Conservation (phyloP, 2,113 vertebrate species). For the Scortum barcoo region DNA sequence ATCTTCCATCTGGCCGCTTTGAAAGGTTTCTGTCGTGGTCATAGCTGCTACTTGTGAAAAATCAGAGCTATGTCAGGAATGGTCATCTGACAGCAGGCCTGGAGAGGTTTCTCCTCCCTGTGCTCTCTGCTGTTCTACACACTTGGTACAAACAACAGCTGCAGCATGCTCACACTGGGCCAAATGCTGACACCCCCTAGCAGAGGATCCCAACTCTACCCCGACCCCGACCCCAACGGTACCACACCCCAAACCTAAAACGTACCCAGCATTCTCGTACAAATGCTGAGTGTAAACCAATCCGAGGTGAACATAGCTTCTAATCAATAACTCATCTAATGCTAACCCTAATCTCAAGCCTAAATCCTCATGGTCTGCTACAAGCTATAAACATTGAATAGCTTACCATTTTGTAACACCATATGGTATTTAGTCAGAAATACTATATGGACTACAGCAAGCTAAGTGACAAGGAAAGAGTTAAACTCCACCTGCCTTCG, state of each 20-base stretch:
- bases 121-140: conserved; percentile 61
- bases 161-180: conserved; percentile 69
- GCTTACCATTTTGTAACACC: not conserved
- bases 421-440: conserved; percentile 18
- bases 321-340: conserved; percentile 11
- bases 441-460: not conserved
- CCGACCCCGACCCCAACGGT: no score
- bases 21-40: conserved; percentile 63
- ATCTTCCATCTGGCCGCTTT: conserved; percentile 62
- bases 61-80: conserved; percentile 78
- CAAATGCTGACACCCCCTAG: conserved; percentile 71
- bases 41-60: conserved; percentile 73
- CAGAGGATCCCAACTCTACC: conserved; percentile 44
- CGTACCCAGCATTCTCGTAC: not conserved
- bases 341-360: not conserved
- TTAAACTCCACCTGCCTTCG: conserved; percentile 81
- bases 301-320: not conserved
- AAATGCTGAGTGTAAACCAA: conserved; percentile 33
- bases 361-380: not conserved
- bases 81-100: conserved; percentile 78
- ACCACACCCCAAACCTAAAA: conserved; percentile 63
- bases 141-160: conserved; percentile 86
- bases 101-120: conserved; percentile 65
- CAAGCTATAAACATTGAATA: not conserved
- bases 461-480: conserved; percentile 60